Conservation (phyloP, 2,888 invertebrate species). For the Drosophila birchii region DNA sequence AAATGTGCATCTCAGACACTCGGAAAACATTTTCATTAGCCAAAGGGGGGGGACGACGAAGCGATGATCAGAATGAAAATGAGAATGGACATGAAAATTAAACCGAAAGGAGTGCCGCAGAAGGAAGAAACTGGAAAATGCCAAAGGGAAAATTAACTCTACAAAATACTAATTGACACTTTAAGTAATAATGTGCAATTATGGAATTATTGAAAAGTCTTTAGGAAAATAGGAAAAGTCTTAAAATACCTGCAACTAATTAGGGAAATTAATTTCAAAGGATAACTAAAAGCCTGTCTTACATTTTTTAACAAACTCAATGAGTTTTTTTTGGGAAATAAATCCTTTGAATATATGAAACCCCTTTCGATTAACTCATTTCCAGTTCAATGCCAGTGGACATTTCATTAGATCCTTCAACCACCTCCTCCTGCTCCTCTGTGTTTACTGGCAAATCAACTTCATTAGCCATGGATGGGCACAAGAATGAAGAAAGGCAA, state of each 20-base stretch:
- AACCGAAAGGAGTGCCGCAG: neutral
- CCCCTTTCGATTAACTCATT: conserved; percentile 29
- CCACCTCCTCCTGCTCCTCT: neutral
- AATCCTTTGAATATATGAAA: too few relatives aligned
- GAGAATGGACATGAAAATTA: conserved; percentile 29
- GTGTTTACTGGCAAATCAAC: conserved; percentile 38
- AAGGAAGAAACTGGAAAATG: conserved; percentile 18
- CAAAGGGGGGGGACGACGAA: neutral
- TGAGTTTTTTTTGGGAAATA: neutral
- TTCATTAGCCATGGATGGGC: conserved; percentile 58
- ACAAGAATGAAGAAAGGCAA: conserved; percentile 39
- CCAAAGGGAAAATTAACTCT: neutral
- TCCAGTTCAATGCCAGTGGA: conserved; percentile 21
- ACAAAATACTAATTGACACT: conserved; percentile 23
- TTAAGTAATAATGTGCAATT: conserved; percentile 5
- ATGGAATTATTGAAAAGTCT: conserved; percentile 6
- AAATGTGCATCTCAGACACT: conserved; percentile 72
- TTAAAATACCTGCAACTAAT: neutral
- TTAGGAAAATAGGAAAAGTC: too few relatives aligned
- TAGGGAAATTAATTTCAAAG: neutral
- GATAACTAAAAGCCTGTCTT: neutral
- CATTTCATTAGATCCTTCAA: conserved; percentile 5
- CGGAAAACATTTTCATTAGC: conserved; percentile 33
- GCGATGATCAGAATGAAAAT: conserved; percentile 31
- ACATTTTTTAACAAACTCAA: neutral